Evolutionary conservation across 2,797 vertebrate species (phyloP), one percentile per base, ranked within the genome.

Genomic region (Arctocebus calabarensis): DNA sequence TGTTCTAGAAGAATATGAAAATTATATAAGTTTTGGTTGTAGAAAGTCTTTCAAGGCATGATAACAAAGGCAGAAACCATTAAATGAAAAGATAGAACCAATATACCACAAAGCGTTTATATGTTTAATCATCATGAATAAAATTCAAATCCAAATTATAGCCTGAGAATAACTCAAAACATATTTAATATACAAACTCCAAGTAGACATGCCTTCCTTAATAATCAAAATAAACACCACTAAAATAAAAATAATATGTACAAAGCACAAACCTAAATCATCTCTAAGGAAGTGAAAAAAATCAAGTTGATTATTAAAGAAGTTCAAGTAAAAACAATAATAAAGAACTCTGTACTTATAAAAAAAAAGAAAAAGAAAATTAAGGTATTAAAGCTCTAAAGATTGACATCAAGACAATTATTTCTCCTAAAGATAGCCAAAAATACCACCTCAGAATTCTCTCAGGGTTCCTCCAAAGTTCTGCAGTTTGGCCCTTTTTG

Each of bases 341-440:
- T 29, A 88, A 74, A 57, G 45, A 66, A 92, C 23, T 85, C 75
- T 25, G 4, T 52, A 40, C 8, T 86, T 78, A 82, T 43, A n/a
- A n/a, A n/a, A n/a, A n/a, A n/a, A n/a, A n/a, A n/a, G n/a, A n/a
- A n/a, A n/a, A n/a, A n/a, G n/a, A n/a, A n/a, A n/a, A n/a, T n/a
- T n/a, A 94, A 94, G 57, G 78, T 59, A 85, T 79, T 93, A 83
- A 83, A 93, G 40, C 48, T 88, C 40, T 25, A 37, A 52, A 91
- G 71, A 71, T 75, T 1, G 32, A 73, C 34, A 68, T 79, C 59
- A 12, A 95, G 84, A 89, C 62, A 78, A n/a, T 20, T 74, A 25
- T 89, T 88, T 93, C n/a, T 88, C 37, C 32, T 59, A 75, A 22
- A 90, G 23, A 88, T 0, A 40, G 10, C n/a, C 52, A 85, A 66